Base-by-base conservation (phyloP, 1,140 invertebrate genomes). In the Heterodera schachtii region DNA sequence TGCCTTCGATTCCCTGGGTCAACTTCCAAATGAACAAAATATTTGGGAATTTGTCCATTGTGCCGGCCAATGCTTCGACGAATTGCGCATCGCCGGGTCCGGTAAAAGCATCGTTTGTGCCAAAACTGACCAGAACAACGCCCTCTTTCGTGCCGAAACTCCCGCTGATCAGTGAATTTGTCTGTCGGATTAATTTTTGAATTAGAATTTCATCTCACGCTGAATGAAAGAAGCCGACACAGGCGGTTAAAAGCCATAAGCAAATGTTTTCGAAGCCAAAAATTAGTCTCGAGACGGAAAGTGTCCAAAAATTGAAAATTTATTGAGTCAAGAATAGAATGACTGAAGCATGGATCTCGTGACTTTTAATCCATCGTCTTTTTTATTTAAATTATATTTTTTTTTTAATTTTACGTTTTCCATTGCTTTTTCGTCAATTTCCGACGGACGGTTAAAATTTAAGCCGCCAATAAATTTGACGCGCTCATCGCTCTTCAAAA, bases 1-100 rank as follows among this genome's bases (percentile, higher is more conserved):
- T 1, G 7, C 19, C 67, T 9, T 8, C 6, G 7, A n/a, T n/a
- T 43, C 31, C 66, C 7, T 66, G 9, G 41, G 19, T 57, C 44
- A 81, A 11, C 16, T 86, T 84, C 83, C 83, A 84, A 13, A 84
- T 43, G 81, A 84, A 86, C 44, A 78, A 49, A 73, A 78, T 70
- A 4, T 83, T 80, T 4, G 84, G 84, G 49, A 84, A 84, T 6
- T 70, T 70, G 8, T 73, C 44, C 21, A 84, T 83, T 21, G 81
- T 71, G 5, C 47, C 75, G 1, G 83, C n/a, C 46, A 84, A 85
- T 21, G 69, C 73, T 1, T 43, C 47, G 41, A 52, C 71, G 11
- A 73, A n/a, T 43, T 4, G 16, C 13, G 69, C 31, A 31, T 31
- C 31, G 19, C 31, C 7, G 41, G 7, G 8, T 2, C 6, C 49